Conservation (phyloP, 2,888 invertebrate genomes). For the Aspidiotus destructor region DNA sequence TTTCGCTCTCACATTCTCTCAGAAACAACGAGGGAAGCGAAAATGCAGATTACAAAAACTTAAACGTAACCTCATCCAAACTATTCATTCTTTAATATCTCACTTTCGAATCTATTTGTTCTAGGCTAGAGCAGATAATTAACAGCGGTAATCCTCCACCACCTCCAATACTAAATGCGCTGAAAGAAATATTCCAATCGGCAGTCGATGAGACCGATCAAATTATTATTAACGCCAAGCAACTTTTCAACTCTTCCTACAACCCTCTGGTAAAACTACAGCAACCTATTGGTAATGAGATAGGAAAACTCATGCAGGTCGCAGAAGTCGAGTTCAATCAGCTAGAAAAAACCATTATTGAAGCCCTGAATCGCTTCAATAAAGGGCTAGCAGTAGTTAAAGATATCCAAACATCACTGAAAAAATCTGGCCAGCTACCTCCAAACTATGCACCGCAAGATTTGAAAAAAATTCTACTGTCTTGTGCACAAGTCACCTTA, state of each 20-base stretch:
- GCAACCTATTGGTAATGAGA: slow-evolving; percentile 3
- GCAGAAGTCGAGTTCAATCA: slow-evolving; percentile 7
- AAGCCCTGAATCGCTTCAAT: slow-evolving; percentile 14
- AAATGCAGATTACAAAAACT: no score
- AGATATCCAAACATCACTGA: slow-evolving; percentile 4
- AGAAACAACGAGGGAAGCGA: no score
- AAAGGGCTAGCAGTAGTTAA: slow-evolving; percentile 15
- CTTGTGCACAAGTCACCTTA: not conserved
- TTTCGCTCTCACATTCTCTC: no score
- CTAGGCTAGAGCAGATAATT: slow-evolving; percentile 9
- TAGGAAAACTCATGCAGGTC: not conserved
- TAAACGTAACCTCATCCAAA: no score
- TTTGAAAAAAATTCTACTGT: not conserved
- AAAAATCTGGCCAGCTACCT: slow-evolving; percentile 4
- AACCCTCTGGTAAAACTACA: slow-evolving; percentile 10
- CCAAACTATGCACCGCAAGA: slow-evolving; percentile 3
- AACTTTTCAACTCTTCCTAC: slow-evolving; percentile 7
- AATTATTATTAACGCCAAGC: not conserved
- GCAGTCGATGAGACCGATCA: slow-evolving; percentile 13
- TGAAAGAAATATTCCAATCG: slow-evolving; percentile 6
- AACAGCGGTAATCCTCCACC: not conserved
- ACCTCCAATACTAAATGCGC: not conserved
- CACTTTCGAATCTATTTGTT: not conserved
- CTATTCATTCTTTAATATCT: not conserved
- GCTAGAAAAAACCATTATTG: slow-evolving; percentile 12